Evolutionary conservation across 2,888 invertebrate genomes (phyloP).

Genomic region (Drosophila borborema): DNA sequence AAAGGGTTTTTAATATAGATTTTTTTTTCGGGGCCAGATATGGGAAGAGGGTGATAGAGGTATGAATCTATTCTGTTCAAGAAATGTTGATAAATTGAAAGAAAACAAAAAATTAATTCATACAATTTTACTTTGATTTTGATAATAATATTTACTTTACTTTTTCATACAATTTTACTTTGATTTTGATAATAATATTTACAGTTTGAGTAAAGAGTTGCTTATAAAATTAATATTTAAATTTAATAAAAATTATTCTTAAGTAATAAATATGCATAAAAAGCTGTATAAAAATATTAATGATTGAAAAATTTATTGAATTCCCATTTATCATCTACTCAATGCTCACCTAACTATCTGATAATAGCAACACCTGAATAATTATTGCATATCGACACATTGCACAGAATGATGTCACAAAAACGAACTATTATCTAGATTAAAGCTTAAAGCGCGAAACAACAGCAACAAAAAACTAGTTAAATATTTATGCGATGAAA

Average conservation of each 20-base stretch:
- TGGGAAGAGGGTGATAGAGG: too few species aligned
- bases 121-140: too few species aligned
- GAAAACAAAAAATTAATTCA: too few species aligned
- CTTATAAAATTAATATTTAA: background rate
- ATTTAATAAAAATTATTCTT: background rate
- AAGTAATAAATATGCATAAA: background rate
- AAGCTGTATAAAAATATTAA: background rate
- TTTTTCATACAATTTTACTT: too few species aligned
- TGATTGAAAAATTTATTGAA: background rate
- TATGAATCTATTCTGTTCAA: background rate
- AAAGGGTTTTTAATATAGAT: background rate
- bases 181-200: background rate
- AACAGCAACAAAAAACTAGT: background rate
- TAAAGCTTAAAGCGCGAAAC: slow-evolving; percentile 3
- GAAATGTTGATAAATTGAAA: background rate
- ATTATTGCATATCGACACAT: background rate
- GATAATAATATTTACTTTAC: background rate
- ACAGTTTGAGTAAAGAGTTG: background rate
- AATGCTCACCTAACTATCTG: background rate
- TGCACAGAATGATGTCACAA: background rate
- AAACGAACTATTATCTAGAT: slow-evolving; percentile 18
- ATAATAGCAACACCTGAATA: slow-evolving; percentile 2
- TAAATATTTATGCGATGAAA: slow-evolving; percentile 34
- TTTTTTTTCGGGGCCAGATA: background rate
- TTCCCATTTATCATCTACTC: too few species aligned